Base-by-base conservation (phyloP, 1,140 invertebrate species). In the Atopsyche davidsoni region DNA sequence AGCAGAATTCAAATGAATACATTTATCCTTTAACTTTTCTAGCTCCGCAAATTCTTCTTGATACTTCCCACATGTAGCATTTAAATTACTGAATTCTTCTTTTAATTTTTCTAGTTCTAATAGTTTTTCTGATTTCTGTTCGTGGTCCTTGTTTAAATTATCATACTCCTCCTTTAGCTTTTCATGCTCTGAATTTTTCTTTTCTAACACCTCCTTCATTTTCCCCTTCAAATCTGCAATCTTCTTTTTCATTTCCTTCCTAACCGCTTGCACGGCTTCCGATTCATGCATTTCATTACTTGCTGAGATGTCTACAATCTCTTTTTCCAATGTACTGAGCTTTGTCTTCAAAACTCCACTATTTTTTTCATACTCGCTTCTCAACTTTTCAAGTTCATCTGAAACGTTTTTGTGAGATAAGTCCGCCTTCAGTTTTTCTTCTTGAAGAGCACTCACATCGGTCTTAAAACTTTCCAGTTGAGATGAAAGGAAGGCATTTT, bases 401-500 rank as follows among this genome's bases (percentile, higher is more conserved):
- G 11, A 13, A 9, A 13, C 13, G 1, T 14, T 34, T 34, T 52
- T 40, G 1, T 23, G 18, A 4, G 16, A 19, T 18, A 18, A 19
- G 18, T 59, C 51, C 9, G 51, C 4, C 7, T n/a, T 40, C 42
- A 46, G 24, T 31, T 41, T 32, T 24, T 53, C 38, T 4, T 18
- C 10, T 40, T 18, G 36, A 22, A 51, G 17, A 21, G 35, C 18
- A 25, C 31, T 24, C 16, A 56, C 3, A 19, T 52, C 28, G 11
- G 13, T n/a, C 17, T 18, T 44, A 2, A 47, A 45, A 17, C 2
- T 39, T 2, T 57, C 40, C 16, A 32, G 40, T 31, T 60, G 46
- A n/a, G 41, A 19, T 16, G 50, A 35, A 18, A 59, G 48, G 41
- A 40, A 14, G 39, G 28, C 40, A 23, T 54, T 58, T 21, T 55